Conservation (phyloP, 2,888 invertebrate species). For the Andrena minutula region DNA sequence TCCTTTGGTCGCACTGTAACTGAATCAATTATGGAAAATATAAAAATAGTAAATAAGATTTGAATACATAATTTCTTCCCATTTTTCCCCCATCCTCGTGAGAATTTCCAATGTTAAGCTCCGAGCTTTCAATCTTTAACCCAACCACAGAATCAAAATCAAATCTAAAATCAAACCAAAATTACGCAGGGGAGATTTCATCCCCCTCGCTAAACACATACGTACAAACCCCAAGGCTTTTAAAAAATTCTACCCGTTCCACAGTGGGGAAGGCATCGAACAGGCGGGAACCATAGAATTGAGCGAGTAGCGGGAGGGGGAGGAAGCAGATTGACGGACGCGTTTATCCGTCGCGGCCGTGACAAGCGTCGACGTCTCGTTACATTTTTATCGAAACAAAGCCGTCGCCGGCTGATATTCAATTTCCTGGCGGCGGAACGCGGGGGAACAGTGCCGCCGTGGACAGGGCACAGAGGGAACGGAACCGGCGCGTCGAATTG, state of each 20-base stretch:
- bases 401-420: constrained; percentile 70
- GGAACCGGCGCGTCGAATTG: constrained; percentile 29
- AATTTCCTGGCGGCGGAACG: constrained; percentile 70
- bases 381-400: constrained; percentile 65
- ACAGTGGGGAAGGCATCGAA: not conserved
- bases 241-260: not conserved
- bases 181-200: not conserved
- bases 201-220: not conserved
- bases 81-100: no score
- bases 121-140: no score
- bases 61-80: no score
- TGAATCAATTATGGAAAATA: no score
- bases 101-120: no score
- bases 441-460: constrained; percentile 37
- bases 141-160: no score
- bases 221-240: not conserved
- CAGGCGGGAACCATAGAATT: not conserved
- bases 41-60: no score
- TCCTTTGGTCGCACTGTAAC: no score
- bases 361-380: constrained; percentile 41
- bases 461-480: constrained; percentile 19
- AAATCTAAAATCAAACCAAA: no score
- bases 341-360: constrained; percentile 44
- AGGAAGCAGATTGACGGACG: constrained; percentile 39
- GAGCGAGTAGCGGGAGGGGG: not conserved